A percentile compares a stretch with the other conserved stretches of the same genome.
Evolutionary conservation across 1,140 invertebrate species (phyloP).

Genomic region (Idris sp.): DNA sequence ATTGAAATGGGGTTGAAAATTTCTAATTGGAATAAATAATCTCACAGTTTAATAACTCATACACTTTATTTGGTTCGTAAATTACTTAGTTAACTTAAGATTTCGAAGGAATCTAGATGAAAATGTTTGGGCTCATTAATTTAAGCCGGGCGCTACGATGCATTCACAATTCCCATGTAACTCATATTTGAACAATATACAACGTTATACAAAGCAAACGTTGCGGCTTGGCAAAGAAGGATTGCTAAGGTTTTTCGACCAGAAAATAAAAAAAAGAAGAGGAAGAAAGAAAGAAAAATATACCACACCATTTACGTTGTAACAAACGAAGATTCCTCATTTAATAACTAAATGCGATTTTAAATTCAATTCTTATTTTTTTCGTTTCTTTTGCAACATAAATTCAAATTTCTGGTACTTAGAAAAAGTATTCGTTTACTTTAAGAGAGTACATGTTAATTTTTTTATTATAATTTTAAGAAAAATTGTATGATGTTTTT

Average conservation of each 20-base stretch:
- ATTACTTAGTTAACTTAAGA: conserved; percentile 21
- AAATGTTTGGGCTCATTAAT: conserved; percentile 48
- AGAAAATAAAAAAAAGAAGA: background rate
- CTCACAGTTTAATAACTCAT: conserved; percentile 33
- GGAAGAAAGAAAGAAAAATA: background rate
- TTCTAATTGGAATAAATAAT: conserved; percentile 50
- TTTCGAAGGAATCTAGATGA: conserved; percentile 27
- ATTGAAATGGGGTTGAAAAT: conserved; percentile 25
- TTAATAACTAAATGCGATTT: conserved; percentile 1
- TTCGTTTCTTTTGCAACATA: too few relatives aligned
- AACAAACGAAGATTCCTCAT: background rate
- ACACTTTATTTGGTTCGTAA: conserved; percentile 21
- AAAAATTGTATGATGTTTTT: too few relatives aligned
- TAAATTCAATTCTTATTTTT: too few relatives aligned
- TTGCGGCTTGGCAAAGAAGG: conserved; percentile 13
- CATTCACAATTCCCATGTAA: conserved; percentile 48
- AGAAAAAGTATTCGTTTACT: too few relatives aligned
- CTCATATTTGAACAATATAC: conserved; percentile 38
- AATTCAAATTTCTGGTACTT: too few relatives aligned
- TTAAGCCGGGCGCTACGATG: conserved; percentile 20
- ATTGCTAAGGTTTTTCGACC: conserved; percentile 1
- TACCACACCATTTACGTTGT: conserved; percentile 12
- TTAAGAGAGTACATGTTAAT: too few relatives aligned
- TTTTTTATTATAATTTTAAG: too few relatives aligned
- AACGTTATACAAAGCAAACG: conserved; percentile 17